These are phyloP conservation scores for Oxycera nigricornis DNA, from an alignment of 2,888 invertebrate species.

Conservation along the genomic window DNA sequence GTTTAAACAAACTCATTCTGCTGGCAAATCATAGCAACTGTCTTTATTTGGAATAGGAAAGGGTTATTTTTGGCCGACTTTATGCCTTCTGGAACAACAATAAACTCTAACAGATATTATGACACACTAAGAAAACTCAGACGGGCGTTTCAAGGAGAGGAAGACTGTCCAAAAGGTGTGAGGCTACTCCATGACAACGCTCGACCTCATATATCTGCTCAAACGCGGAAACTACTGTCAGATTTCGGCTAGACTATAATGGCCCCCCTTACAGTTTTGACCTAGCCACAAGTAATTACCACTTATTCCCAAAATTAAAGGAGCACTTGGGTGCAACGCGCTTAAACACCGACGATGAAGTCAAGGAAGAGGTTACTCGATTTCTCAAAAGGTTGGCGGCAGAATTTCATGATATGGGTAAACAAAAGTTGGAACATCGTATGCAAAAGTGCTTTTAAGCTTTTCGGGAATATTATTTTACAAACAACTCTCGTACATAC, in stretches of 20 bases:
- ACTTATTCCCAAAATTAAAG: too few relatives aligned
- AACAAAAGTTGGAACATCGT: background rate
- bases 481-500: too few relatives aligned
- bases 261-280: background rate
- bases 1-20: background rate
- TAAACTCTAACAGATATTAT: too few relatives aligned
- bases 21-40: background rate
- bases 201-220: background rate
- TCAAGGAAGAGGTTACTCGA: constrained; percentile 1
- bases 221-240: background rate
- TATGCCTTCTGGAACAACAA: too few relatives aligned
- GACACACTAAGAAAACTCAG: too few relatives aligned
- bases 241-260: background rate
- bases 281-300: background rate
- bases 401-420: constrained; percentile 6
- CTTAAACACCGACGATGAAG: background rate
- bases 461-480: too few relatives aligned
- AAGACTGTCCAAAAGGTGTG: background rate
- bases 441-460: background rate
- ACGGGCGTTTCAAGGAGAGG: background rate
- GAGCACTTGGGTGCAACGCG: background rate
- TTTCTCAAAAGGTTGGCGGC: background rate
- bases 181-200: background rate
- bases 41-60: background rate
- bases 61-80: background rate